phyloP scores from a whole-genome alignment of 2,888 invertebrate species.

The Drosophila pegasa region DNA sequence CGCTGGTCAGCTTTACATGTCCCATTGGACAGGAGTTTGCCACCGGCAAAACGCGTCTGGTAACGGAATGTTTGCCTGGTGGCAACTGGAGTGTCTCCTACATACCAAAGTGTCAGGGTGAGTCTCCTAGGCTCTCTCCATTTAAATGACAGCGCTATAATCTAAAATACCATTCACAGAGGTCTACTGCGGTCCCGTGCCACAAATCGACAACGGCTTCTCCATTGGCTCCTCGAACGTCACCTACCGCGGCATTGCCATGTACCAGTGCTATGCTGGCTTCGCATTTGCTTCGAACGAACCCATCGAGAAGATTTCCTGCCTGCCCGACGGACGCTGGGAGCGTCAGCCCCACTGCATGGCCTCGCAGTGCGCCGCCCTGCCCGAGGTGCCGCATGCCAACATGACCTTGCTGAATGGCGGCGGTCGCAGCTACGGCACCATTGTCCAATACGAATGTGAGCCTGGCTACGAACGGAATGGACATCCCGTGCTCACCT shows the following conservation, averaged over 20 bases:
- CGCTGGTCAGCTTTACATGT: constrained; percentile 95
- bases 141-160: not conserved
- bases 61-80: constrained; percentile 94
- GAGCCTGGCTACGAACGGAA: constrained; percentile 95
- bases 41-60: constrained; percentile 93
- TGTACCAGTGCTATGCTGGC: constrained; percentile 98
- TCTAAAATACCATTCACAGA: constrained; percentile 84
- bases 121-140: constrained; percentile 21
- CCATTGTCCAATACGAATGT: constrained; percentile 96
- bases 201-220: constrained; percentile 98
- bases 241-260: constrained; percentile 96
- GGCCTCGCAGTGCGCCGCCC: constrained; percentile 95
- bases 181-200: constrained; percentile 98
- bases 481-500: constrained; percentile 95
- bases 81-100: constrained; percentile 97
- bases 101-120: constrained; percentile 96
- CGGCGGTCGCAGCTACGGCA: constrained; percentile 96
- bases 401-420: constrained; percentile 95
- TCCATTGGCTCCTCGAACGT: constrained; percentile 98
- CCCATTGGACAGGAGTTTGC: constrained; percentile 97
- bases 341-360: constrained; percentile 96
- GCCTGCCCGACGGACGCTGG: constrained; percentile 95
- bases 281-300: constrained; percentile 96
- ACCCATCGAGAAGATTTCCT: constrained; percentile 95
- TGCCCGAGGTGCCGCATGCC: constrained; percentile 94